Percentiles rank a stretch among this genome's conserved stretches.
Evolutionary conservation across 2,888 invertebrate genomes (phyloP).

Genomic region (Smittia aterrima): DNA sequence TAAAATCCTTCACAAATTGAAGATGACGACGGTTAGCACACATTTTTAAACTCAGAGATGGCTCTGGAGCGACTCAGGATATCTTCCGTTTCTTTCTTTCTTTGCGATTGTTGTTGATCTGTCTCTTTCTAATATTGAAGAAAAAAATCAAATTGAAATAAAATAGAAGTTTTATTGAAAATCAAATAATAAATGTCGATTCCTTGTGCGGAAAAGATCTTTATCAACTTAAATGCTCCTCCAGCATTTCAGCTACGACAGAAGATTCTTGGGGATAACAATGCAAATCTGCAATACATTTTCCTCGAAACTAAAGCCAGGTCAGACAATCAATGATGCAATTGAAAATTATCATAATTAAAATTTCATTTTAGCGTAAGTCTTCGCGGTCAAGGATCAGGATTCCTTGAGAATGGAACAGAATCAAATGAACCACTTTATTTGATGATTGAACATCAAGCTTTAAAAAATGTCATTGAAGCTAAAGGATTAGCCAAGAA

Average conservation of each 20-base stretch:
- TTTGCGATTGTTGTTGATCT: no score
- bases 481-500: constrained; percentile 73
- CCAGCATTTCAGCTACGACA: constrained; percentile 61
- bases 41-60: no score
- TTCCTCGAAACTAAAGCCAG: constrained; percentile 72
- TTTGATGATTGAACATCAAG: constrained; percentile 69
- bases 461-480: constrained; percentile 62
- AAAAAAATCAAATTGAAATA: no score
- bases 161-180: no score
- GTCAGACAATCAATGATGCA: no score
- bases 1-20: no score
- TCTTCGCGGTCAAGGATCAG: constrained; percentile 67
- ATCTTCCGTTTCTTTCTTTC: no score
- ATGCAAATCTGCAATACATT: constrained; percentile 73
- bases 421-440: constrained; percentile 72
- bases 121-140: no score
- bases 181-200: background rate
- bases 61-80: no score
- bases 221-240: constrained; percentile 58
- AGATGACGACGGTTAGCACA: no score
- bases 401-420: constrained; percentile 59
- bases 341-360: no score
- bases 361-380: no score
- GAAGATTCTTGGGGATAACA: constrained; percentile 69
- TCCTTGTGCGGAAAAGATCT: background rate